phyloP scores from a whole-genome alignment of 2,113 vertebrate species.

The Mobula hypostoma region DNA sequence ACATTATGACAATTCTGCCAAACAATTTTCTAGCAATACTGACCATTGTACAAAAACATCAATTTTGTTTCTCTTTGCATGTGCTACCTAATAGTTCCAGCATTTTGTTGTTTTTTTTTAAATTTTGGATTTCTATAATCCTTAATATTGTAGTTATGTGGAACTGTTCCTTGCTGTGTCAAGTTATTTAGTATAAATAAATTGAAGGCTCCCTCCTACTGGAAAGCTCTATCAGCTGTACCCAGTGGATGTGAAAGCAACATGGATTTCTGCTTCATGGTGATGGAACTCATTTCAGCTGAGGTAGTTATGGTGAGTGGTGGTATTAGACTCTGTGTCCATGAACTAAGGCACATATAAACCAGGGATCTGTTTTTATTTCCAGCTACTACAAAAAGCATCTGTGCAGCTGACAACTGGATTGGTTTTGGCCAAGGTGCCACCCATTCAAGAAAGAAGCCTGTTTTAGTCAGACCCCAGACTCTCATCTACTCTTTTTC shows the following conservation, averaged over 20 bases:
- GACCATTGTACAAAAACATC: no score
- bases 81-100: no score
- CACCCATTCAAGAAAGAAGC: no score
- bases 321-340: neutral
- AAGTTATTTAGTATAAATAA: neutral
- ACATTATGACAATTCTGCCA: neutral
- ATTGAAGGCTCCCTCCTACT: neutral
- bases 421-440: no score
- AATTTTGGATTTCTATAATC: no score
- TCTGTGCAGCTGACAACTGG: neutral
- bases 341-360: neutral
- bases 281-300: neutral
- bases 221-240: neutral
- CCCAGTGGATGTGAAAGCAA: neutral
- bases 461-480: neutral
- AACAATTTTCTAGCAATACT: neutral
- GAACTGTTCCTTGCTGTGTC: neutral
- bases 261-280: neutral
- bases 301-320: neutral
- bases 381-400: neutral
- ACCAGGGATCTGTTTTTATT: neutral
- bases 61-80: no score
- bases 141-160: no score
- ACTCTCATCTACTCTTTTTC: neutral
- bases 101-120: no score